phyloP scores from a whole-genome alignment of 2,888 invertebrate species.

The Catocala fraxini region DNA sequence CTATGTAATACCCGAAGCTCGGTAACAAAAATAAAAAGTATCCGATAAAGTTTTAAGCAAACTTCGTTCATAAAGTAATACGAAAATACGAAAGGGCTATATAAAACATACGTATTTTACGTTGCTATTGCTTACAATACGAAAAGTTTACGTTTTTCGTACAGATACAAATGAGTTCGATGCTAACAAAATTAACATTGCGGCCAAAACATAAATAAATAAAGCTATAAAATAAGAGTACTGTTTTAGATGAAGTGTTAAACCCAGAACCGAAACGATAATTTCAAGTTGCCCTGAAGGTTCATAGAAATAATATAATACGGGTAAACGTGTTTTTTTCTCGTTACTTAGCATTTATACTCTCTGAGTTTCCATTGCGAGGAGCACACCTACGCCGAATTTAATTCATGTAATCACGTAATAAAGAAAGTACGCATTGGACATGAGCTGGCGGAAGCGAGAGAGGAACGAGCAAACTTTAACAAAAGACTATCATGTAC shows the following conservation, averaged over 20 bases:
- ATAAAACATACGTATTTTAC: slow-evolving; percentile 21
- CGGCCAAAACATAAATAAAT: slow-evolving; percentile 16
- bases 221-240: slow-evolving; percentile 1
- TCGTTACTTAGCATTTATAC: slow-evolving; percentile 9
- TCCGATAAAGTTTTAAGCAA: slow-evolving; percentile 20
- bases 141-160: slow-evolving; percentile 8
- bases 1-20: slow-evolving; percentile 11
- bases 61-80: slow-evolving; percentile 16
- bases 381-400: neutral
- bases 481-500: slow-evolving; percentile 56
- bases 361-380: slow-evolving; percentile 13
- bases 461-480: slow-evolving; percentile 46
- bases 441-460: slow-evolving; percentile 49
- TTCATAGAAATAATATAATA: slow-evolving; percentile 2
- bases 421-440: slow-evolving; percentile 23
- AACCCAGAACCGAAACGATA: neutral
- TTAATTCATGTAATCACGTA: slow-evolving; percentile 21
- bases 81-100: slow-evolving; percentile 11
- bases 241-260: neutral
- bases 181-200: slow-evolving; percentile 8
- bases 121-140: slow-evolving; percentile 1
- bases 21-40: slow-evolving; percentile 13
- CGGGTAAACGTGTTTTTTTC: slow-evolving; percentile 4
- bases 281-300: neutral
- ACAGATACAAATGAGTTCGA: slow-evolving; percentile 12